Evolutionary conservation across 2,888 invertebrate genomes (phyloP).

Genomic region (Coelinius sp.): DNA sequence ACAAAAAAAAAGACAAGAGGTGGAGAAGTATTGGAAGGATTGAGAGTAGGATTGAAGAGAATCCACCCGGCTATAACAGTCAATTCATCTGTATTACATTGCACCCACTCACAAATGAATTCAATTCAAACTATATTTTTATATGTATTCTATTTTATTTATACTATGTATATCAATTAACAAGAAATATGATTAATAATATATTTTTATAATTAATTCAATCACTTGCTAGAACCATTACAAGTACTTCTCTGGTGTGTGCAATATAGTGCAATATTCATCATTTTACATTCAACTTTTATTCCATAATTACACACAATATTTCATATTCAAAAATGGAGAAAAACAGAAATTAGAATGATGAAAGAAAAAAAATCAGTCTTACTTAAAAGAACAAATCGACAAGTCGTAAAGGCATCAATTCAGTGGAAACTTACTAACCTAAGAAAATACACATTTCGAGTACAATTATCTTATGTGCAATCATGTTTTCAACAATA

Average conservation of each 20-base stretch:
- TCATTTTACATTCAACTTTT: conserved; percentile 23
- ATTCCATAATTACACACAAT: conserved; percentile 30
- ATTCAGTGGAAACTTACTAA: conserved; percentile 33
- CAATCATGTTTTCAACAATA: not conserved
- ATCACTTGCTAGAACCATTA: not conserved
- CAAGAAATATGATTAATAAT: not conserved
- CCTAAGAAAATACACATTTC: not conserved
- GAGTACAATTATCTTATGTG: not conserved
- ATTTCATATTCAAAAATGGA: conserved; percentile 34
- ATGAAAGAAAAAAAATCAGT: conserved; percentile 59
- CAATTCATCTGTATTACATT: conserved; percentile 25
- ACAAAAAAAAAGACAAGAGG: conserved; percentile 15
- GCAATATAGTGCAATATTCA: conserved; percentile 29
- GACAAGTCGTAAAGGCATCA: conserved; percentile 55
- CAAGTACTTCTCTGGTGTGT: conserved; percentile 1
- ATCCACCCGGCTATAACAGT: conserved; percentile 17
- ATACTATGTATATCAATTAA: not conserved
- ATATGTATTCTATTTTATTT: not conserved
- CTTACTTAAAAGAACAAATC: conserved; percentile 64
- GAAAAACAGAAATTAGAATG: conserved; percentile 30
- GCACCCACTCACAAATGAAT: conserved; percentile 14
- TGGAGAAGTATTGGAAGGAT: conserved; percentile 22
- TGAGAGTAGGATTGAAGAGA: conserved; percentile 9
- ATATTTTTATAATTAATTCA: not conserved
- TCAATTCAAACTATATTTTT: not conserved